Evolutionary conservation across 1,140 invertebrate genomes (phyloP).

Genomic region (Lamellibrachia luymesi): DNA sequence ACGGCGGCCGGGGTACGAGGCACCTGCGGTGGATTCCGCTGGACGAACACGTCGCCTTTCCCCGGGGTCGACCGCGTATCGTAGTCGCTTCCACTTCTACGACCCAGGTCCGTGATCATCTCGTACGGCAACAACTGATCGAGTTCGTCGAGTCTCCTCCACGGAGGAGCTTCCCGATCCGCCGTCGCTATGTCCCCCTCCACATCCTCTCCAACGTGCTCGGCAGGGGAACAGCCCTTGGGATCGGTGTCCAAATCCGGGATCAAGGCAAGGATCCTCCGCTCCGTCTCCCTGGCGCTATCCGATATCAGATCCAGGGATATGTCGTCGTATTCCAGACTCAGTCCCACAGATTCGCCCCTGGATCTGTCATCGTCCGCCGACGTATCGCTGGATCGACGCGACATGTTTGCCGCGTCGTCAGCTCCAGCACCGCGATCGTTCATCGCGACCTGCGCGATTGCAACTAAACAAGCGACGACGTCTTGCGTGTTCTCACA

Average conservation of each 20-base stretch:
- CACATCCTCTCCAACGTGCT: background rate
- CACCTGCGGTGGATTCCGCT: background rate
- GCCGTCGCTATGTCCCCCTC: background rate
- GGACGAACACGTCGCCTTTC: background rate
- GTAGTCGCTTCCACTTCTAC: background rate
- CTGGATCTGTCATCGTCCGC: background rate
- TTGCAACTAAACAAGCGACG: background rate
- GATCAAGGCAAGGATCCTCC: background rate
- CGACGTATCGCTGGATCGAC: background rate
- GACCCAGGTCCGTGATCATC: background rate
- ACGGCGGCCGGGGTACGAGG: background rate
- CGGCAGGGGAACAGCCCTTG: background rate
- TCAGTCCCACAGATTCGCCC: background rate
- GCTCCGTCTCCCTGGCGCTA: background rate
- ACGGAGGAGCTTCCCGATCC: background rate
- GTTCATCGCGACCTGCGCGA: background rate
- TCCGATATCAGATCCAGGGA: conserved; percentile 3
- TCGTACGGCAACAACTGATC: background rate
- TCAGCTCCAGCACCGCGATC: background rate
- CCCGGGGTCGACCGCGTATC: background rate
- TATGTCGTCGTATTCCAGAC: conserved; percentile 4
- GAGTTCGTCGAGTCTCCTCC: background rate
- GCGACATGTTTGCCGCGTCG: background rate
- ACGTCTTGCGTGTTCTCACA: background rate
- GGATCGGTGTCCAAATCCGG: background rate